phyloP scores from a whole-genome alignment of 1,140 invertebrate genomes.

The Drusus annulatus region DNA sequence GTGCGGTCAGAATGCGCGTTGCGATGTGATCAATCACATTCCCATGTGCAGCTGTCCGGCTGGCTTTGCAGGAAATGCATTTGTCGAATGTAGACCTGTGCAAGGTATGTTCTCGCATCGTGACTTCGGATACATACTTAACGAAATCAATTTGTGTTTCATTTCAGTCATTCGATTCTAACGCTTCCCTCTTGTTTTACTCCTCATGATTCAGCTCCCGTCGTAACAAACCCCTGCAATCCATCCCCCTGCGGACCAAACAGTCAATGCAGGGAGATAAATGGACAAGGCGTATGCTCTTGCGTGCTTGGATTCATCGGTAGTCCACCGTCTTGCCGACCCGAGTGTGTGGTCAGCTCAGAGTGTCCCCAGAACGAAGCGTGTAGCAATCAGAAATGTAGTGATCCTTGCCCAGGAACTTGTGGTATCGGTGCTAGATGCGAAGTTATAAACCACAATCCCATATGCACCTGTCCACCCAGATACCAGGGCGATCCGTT shows the following conservation, averaged over 20 bases:
- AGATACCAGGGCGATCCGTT: conserved; percentile 77
- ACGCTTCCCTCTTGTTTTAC: conserved; percentile 3
- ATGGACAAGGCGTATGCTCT: conserved; percentile 76
- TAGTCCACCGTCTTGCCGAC: conserved; percentile 76
- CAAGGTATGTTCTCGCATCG: too few species aligned
- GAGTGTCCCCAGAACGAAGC: conserved; percentile 77
- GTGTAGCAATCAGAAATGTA: conserved; percentile 77
- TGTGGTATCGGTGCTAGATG: conserved; percentile 77
- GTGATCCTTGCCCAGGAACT: conserved; percentile 76
- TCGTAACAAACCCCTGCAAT: conserved; percentile 70
- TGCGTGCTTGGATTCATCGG: conserved; percentile 77
- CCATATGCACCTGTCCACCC: conserved; percentile 75
- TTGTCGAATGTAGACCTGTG: too few species aligned
- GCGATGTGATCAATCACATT: too few species aligned
- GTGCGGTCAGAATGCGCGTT: too few species aligned
- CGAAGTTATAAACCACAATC: conserved; percentile 75
- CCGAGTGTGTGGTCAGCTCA: conserved; percentile 76
- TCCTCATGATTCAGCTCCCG: conserved; percentile 48
- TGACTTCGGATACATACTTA: too few species aligned
- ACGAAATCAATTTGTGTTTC: too few species aligned
- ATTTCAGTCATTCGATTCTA: neutral
- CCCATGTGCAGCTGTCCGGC: too few species aligned
- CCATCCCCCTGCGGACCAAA: conserved; percentile 77
- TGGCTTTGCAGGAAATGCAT: too few species aligned
- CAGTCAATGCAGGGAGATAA: conserved; percentile 75